Percentiles rank a stretch among this genome's conserved stretches.
phyloP scores from a whole-genome alignment of 2,797 vertebrate genomes.

The Triplophysa bombifrons region DNA sequence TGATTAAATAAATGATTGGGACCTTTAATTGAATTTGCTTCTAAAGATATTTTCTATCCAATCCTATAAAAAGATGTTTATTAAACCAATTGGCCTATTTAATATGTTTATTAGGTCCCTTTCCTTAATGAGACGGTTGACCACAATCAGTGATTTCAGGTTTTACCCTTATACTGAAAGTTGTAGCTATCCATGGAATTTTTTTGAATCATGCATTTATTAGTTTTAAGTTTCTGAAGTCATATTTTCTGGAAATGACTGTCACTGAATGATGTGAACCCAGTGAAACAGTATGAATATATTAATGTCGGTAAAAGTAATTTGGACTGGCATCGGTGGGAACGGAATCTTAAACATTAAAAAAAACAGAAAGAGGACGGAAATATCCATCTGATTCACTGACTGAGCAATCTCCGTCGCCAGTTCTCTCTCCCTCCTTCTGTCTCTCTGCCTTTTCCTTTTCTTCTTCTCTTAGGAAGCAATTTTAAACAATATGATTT shows the following conservation, averaged over 20 bases:
- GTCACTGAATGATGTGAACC: constrained; percentile 4
- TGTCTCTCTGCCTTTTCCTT: constrained; percentile 59
- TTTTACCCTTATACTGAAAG: neutral
- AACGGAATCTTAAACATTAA: constrained; percentile 49
- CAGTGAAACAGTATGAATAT: neutral
- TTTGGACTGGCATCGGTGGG: constrained; percentile 50
- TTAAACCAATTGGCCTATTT: neutral
- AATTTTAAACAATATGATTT: constrained; percentile 81
- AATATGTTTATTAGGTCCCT: neutral
- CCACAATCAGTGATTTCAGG: neutral
- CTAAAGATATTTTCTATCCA: neutral
- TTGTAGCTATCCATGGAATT: neutral
- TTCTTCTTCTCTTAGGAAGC: constrained; percentile 73
- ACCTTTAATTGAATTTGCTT: no score
- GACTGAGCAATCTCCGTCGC: constrained; percentile 42
- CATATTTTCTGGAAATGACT: constrained; percentile 13
- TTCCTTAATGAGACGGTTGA: neutral
- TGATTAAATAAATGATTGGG: neutral
- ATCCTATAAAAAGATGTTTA: neutral
- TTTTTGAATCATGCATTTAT: neutral
- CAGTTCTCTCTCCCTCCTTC: constrained; percentile 60
- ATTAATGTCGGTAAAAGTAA: neutral
- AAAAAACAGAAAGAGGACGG: constrained; percentile 38
- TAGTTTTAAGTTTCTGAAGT: neutral
- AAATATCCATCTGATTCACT: constrained; percentile 52